phyloP scores from a whole-genome alignment of 2,797 vertebrate species.

The Neolamprologus multifasciatus region DNA sequence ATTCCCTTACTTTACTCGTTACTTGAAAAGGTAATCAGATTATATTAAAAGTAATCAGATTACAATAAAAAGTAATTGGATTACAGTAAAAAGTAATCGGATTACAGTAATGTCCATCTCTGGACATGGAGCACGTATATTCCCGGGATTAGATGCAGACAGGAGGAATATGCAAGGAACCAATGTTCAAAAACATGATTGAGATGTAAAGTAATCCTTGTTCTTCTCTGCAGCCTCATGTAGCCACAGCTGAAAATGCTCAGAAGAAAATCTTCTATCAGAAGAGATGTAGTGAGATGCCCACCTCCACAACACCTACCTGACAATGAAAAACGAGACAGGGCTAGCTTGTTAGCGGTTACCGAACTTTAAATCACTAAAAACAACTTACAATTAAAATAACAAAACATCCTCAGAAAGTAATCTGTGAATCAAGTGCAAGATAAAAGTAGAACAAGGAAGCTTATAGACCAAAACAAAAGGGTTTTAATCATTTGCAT shows the following conservation, averaged over 20 bases:
- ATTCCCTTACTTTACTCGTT: too few relatives aligned
- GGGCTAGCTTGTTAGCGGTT: not conserved
- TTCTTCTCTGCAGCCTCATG: not conserved
- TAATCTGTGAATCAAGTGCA: not conserved
- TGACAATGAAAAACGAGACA: accelerated
- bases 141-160: not conserved
- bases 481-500: not conserved
- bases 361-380: not conserved
- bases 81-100: too few relatives aligned
- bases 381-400: not conserved
- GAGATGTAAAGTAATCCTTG: not conserved
- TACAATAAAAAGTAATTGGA: accelerated
- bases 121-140: not conserved
- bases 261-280: not conserved
- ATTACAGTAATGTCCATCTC: accelerated
- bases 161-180: not conserved
- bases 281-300: not conserved
- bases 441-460: not conserved
- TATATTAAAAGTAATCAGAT: too few relatives aligned
- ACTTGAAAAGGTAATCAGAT: too few relatives aligned
- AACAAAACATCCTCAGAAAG: not conserved
- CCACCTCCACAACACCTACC: not conserved
- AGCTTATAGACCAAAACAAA: not conserved
- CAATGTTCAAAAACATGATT: not conserved
- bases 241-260: not conserved